Evolutionary conservation across 2,888 invertebrate genomes (phyloP), one percentile per base, ranked within the genome.

Genomic region (Leptinotarsa tumamoca): DNA sequence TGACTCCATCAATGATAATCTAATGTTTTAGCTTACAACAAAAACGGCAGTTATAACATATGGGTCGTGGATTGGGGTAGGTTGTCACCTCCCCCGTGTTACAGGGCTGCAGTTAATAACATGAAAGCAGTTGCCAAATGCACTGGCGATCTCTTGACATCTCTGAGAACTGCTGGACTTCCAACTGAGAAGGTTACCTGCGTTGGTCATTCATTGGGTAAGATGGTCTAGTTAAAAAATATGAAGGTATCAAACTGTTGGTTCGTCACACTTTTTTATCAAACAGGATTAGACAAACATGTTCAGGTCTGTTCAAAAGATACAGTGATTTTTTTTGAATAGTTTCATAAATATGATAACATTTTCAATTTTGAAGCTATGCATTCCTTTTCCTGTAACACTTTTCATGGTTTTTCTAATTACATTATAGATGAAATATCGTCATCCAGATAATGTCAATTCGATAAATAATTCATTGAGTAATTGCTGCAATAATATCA

Each of bases 41-140:
- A 90, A 5, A 93, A 94, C 83, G 94, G 94, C 3, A 92, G 92
- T 74, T 95, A 94, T 89, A 95, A 95, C 87, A 93, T 95, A 52
- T 92, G 95, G 87, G 90, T 94, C 88, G 89, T 94, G 68, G 95
- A 95, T 87, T 95, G 95, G 95, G 93, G 94, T n/a, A 89, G 89
- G 4, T 89, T 95, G 21, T 90, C 91, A 82, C 91, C 91, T 83
- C 92, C 93, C 0, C 94, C 94, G 0, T 95, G 93, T 89, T 90
- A 85, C 85, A 86, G 88, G 61, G 94, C 95, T 0, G 93, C 94
- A 0, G 95, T 95, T 0, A 92, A 94, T 84, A 95, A 95, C 87
- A 89, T 95, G 82, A 91, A 92, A 72, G 91, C 94, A 0, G 94
- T 93, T 5, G 93, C 94, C 0, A 90, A 92, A 73, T 95, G 95